Evolutionary conservation across 2,888 invertebrate genomes (phyloP), one percentile per base, ranked within the genome.

Genomic region (Nomada flava): DNA sequence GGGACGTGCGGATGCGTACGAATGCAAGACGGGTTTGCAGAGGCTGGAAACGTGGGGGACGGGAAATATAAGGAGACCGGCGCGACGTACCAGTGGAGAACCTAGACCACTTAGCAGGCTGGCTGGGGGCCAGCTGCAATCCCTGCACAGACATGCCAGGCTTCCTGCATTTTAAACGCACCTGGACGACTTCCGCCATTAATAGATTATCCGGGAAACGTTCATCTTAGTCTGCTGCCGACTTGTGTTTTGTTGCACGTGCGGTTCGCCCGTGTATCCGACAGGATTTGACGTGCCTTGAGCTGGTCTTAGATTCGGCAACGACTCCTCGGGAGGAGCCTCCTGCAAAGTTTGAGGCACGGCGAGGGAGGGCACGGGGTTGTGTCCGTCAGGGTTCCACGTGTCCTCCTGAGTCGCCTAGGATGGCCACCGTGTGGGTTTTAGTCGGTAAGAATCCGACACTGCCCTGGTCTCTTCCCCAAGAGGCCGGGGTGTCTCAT

Each of bases 121-220:
- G 92, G 92, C 91, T 47, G 42, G 4, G 52, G 71, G 91, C 92
- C 92, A 92, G 88, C 87, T 89, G 86, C 90, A 91, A 92, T 92
- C 91, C 85, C 83, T 89, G 91, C 91, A 83, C 85, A 85, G 85
- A 79, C 78, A 83, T 76, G 86, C 88, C 85, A 83, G 88, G 85
- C 88, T 81, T 72, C 82, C 84, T 86, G 85, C 89, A 89, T 91
- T 89, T 89, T 89, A 87, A 89, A 86, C 86, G 86, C 88, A 91
- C 90, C 89, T 89, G 89, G 83, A 90, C 88, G 86, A 88, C 87
- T 89, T 87, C 82, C 85, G 80, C 86, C 85, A 89, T 89, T 91
- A 90, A 91, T 90, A 89, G 89, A 92, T 92, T 90, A 89, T 88
- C 86, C 86, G 77, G 57, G 69, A 62, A 73, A 68, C 85, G 84